These are phyloP conservation scores for Cetoscarus ocellatus DNA, from an alignment of 2,797 vertebrate genomes.

Conservation along the genomic window DNA sequence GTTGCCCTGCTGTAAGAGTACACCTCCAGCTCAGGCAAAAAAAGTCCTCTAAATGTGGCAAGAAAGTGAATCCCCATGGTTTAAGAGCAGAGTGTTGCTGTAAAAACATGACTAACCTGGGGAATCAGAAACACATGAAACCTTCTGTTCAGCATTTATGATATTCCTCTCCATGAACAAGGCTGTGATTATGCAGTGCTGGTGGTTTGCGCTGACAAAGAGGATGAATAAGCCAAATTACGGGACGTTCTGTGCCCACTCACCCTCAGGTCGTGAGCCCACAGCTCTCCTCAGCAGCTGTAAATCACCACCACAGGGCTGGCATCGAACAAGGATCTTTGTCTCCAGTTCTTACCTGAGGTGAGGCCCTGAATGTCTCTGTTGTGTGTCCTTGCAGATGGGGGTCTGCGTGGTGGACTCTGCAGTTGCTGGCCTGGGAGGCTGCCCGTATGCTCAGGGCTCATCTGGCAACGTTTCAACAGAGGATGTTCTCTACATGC, in stretches of 20 bases:
- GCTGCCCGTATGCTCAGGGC: slow-evolving; percentile 94
- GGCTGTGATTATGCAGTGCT: slow-evolving; percentile 71
- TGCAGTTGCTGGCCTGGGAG: slow-evolving; percentile 94
- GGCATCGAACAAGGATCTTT: slow-evolving; percentile 79
- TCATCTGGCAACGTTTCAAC: slow-evolving; percentile 97
- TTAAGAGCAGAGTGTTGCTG: slow-evolving; percentile 53
- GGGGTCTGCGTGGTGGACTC: slow-evolving; percentile 95
- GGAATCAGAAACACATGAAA: slow-evolving; percentile 79
- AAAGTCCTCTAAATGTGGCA: slow-evolving; percentile 60
- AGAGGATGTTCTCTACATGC: slow-evolving; percentile 98
- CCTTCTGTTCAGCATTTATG: slow-evolving; percentile 63
- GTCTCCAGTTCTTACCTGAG: slow-evolving; percentile 67
- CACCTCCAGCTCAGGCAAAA: slow-evolving; percentile 37
- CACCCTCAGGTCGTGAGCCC: slow-evolving; percentile 64
- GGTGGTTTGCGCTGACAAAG: slow-evolving; percentile 73
- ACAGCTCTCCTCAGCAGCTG: slow-evolving; percentile 69
- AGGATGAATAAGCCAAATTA: slow-evolving; percentile 79
- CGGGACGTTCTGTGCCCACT: slow-evolving; percentile 76
- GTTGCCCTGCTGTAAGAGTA: slow-evolving; percentile 53
- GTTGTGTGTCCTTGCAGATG: slow-evolving; percentile 88
- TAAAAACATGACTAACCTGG: slow-evolving; percentile 71
- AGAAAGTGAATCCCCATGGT: slow-evolving; percentile 68
- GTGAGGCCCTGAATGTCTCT: slow-evolving; percentile 64
- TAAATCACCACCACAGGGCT: slow-evolving; percentile 68
- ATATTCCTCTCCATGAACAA: slow-evolving; percentile 64